Conservation (phyloP, 2,113 vertebrate genomes). For the Trichomycterus rosablanca region DNA sequence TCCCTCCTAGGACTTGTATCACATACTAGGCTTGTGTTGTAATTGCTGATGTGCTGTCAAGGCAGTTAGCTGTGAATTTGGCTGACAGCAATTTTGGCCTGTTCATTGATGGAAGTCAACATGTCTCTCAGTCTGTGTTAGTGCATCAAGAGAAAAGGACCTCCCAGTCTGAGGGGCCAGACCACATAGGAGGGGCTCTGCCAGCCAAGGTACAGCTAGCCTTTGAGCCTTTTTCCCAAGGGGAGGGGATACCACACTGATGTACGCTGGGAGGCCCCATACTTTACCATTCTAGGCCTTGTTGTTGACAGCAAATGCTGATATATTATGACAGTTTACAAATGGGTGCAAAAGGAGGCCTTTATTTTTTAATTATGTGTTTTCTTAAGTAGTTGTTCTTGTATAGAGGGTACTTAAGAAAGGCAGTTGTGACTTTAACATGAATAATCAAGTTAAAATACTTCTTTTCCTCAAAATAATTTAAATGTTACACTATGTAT, state of each 20-base stretch:
- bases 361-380: no score
- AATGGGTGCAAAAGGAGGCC: no score
- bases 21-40: conserved; percentile 40
- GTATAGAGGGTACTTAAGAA: no score
- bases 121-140: conserved; percentile 60
- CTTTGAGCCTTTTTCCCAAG: conserved; percentile 47
- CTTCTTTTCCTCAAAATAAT: no score
- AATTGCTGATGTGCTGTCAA: conserved; percentile 33
- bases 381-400: no score
- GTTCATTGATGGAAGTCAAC: conserved; percentile 49
- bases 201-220: conserved; percentile 56
- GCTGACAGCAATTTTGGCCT: conserved; percentile 43
- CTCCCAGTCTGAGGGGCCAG: conserved; percentile 57
- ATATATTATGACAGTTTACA: neutral
- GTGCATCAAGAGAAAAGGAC: conserved; percentile 59
- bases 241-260: conserved; percentile 39
- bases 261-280: conserved; percentile 43
- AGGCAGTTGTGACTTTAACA: no score
- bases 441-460: no score
- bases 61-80: conserved; percentile 47
- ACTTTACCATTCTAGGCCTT: conserved; percentile 28
- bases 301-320: conserved; percentile 40
- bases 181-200: conserved; percentile 58
- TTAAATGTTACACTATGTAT: no score
- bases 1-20: conserved; percentile 41